phyloP scores from a whole-genome alignment of 2,888 invertebrate genomes.

The Smittia aterrima region DNA sequence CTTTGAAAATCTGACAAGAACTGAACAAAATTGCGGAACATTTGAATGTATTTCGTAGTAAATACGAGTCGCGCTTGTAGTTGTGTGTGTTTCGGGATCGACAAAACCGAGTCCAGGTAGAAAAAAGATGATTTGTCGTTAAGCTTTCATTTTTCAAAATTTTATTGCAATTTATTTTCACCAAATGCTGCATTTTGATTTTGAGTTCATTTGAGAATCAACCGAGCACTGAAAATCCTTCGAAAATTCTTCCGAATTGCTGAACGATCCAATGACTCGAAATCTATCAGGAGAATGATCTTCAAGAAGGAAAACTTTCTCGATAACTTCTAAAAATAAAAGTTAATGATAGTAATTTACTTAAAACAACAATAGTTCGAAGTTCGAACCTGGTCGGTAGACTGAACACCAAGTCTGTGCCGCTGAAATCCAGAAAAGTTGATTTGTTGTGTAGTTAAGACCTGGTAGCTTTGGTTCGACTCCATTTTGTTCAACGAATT shows the following conservation, averaged over 20 bases:
- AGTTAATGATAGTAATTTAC: conserved; percentile 25
- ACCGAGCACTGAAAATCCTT: conserved; percentile 12
- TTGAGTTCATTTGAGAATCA: conserved; percentile 24
- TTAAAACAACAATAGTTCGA: not conserved
- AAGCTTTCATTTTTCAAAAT: too few species aligned
- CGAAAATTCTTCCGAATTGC: conserved; percentile 26
- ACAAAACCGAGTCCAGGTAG: too few species aligned
- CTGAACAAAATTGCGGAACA: too few species aligned
- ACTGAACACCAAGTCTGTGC: conserved; percentile 87
- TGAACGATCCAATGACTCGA: not conserved
- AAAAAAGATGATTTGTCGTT: too few species aligned
- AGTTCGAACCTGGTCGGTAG: conserved; percentile 63
- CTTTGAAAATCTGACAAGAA: too few species aligned
- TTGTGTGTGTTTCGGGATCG: too few species aligned
- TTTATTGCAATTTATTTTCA: too few species aligned
- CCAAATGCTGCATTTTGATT: conserved; percentile 22
- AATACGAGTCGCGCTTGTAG: too few species aligned
- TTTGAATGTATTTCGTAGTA: too few species aligned
- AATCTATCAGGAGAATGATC: not conserved
- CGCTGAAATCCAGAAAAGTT: conserved; percentile 80
- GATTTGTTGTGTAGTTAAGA: conserved; percentile 65
- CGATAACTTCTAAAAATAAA: conserved; percentile 61
- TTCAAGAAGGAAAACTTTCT: conserved; percentile 70
- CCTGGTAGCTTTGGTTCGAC: conserved; percentile 75
- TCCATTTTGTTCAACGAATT: conserved; percentile 68